Evolutionary conservation across 2,113 vertebrate species (phyloP).

Genomic region (Sorex araneus): DNA sequence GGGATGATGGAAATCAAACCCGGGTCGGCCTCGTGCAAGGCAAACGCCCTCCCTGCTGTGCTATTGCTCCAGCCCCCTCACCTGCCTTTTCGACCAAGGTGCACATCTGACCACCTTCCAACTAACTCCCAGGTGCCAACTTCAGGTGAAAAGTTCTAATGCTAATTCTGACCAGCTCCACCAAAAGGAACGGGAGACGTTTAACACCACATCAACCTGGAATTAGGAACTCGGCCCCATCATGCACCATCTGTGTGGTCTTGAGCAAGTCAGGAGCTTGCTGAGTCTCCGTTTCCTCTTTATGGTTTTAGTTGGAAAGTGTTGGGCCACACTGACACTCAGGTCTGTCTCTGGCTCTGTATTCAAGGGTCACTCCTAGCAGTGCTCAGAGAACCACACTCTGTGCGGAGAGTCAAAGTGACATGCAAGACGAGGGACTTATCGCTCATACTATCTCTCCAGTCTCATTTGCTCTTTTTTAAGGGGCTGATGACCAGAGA

Average conservation of each 20-base stretch:
- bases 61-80: neutral
- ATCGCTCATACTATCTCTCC: neutral
- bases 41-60: too few species aligned
- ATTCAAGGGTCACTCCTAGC: neutral
- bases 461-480: neutral
- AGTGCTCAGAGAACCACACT: neutral
- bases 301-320: neutral
- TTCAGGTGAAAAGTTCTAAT: neutral
- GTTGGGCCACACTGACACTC: neutral
- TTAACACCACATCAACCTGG: neutral
- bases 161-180: neutral
- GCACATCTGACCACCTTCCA: neutral
- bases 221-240: constrained; percentile 2
- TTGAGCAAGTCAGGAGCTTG: neutral
- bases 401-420: neutral
- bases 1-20: too few species aligned
- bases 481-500: neutral
- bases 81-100: neutral
- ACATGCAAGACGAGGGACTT: neutral
- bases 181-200: neutral
- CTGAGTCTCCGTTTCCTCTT: constrained; percentile 21
- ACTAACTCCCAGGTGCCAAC: neutral
- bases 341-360: neutral
- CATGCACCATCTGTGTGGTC: neutral
- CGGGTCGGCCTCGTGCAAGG: too few species aligned